These are phyloP conservation scores for Todus mexicanus DNA, from an alignment of 2,797 vertebrate genomes.

Conservation along the genomic window DNA sequence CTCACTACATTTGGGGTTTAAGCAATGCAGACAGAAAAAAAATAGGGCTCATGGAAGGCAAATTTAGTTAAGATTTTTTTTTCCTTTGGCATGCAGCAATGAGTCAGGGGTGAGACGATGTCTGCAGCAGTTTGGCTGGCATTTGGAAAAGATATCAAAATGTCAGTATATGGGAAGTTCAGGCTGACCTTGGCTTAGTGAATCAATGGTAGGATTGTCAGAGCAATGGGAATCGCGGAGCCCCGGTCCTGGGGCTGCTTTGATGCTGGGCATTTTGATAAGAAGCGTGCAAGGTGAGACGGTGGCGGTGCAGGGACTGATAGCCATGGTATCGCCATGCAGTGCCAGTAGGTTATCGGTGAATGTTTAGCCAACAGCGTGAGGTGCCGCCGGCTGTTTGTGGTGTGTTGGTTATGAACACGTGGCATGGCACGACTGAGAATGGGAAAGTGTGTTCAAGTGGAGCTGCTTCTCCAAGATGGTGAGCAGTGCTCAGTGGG, in stretches of 20 bases:
- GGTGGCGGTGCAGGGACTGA: background rate
- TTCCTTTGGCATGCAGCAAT: background rate
- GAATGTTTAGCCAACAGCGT: background rate
- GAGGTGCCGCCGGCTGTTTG: background rate
- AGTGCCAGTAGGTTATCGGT: background rate
- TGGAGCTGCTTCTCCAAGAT: background rate
- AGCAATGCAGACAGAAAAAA: background rate
- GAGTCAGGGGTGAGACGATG: background rate
- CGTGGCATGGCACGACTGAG: background rate
- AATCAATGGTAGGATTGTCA: background rate
- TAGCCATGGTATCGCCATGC: rapidly evolving
- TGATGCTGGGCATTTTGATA: background rate
- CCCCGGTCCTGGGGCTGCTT: background rate
- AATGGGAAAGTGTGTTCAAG: background rate
- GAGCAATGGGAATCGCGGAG: rapidly evolving
- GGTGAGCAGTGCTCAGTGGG: background rate
- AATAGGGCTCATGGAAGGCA: background rate
- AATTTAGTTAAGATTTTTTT: background rate
- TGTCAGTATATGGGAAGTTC: rapidly evolving
- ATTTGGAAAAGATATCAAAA: background rate
- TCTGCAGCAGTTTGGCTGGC: background rate
- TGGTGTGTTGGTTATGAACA: background rate
- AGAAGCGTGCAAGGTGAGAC: background rate
- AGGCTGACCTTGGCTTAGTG: background rate
- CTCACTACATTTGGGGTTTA: background rate